phyloP scores from a whole-genome alignment of 2,888 invertebrate species.

The Nematopogon swammerdamellus region DNA sequence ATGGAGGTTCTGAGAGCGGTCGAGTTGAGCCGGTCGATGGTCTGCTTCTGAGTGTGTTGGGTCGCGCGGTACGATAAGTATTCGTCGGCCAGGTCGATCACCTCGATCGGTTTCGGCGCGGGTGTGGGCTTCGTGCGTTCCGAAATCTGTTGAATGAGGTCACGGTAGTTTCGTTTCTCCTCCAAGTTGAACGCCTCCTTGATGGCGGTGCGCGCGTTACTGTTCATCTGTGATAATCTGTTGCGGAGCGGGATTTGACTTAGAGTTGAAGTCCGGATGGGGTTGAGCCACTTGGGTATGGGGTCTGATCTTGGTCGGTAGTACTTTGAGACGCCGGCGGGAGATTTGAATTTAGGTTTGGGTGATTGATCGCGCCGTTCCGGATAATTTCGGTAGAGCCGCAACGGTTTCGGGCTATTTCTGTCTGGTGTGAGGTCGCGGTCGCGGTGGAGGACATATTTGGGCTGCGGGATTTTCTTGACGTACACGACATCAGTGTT shows the following conservation, averaged over 20 bases:
- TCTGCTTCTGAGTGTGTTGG: constrained; percentile 28
- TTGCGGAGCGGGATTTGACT: constrained; percentile 23
- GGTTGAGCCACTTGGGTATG: constrained; percentile 34
- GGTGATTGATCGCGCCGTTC: not conserved
- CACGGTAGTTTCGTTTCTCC: constrained; percentile 54
- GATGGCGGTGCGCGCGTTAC: constrained; percentile 32
- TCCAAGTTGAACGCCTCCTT: constrained; percentile 54
- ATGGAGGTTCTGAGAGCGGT: constrained; percentile 25
- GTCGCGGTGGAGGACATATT: constrained; percentile 23
- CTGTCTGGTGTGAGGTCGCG: constrained; percentile 14
- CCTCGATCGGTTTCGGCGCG: constrained; percentile 23
- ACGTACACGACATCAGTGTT: constrained; percentile 41
- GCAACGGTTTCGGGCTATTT: constrained; percentile 19
- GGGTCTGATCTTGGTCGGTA: constrained; percentile 26
- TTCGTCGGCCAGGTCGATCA: constrained; percentile 33
- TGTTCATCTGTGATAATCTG: constrained; percentile 27
- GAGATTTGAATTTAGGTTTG: constrained; percentile 27
- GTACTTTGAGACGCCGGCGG: constrained; percentile 33
- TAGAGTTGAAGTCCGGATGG: constrained; percentile 16
- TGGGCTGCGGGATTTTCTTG: constrained; percentile 29
- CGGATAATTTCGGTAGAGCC: constrained; percentile 20
- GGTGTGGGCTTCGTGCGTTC: constrained; percentile 22
- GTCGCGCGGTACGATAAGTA: constrained; percentile 32
- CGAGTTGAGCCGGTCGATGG: constrained; percentile 32
- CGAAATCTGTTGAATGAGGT: constrained; percentile 43